A percentile compares a stretch with the other conserved stretches of the same genome.
Conservation (phyloP, 2,797 vertebrate genomes). For the Arrhamphus sclerolepis region DNA sequence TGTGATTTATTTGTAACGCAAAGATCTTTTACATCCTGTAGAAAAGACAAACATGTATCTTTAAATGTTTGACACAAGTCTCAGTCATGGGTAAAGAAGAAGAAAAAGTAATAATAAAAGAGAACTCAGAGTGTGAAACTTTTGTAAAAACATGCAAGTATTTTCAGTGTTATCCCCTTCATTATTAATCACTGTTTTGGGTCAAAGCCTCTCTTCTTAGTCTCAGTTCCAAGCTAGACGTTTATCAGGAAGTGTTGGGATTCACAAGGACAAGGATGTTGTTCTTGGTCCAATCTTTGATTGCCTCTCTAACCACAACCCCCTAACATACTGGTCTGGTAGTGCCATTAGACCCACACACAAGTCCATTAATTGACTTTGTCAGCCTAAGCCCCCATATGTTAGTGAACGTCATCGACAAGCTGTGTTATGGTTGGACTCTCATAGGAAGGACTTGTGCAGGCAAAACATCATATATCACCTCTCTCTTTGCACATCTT, state of each 20-base stretch:
- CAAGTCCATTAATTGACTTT: constrained; percentile 65
- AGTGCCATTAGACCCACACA: constrained; percentile 63
- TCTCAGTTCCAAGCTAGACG: constrained; percentile 22
- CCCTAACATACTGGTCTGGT: constrained; percentile 40
- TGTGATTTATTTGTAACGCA: no score
- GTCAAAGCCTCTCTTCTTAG: constrained; percentile 33
- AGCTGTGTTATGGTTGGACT: constrained; percentile 73
- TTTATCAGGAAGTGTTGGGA: constrained; percentile 46
- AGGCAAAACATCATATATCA: constrained; percentile 63
- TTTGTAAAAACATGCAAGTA: constrained; percentile 35
- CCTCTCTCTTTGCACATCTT: constrained; percentile 28
- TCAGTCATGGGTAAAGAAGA: no score
- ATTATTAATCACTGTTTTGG: constrained; percentile 34
- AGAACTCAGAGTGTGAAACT: not conserved
- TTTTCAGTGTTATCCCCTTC: constrained; percentile 33
- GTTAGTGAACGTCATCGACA: constrained; percentile 54
- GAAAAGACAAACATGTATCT: no score
- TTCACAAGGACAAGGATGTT: constrained; percentile 45
- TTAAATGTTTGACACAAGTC: no score
- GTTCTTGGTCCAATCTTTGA: constrained; percentile 52
- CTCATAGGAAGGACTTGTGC: constrained; percentile 59
- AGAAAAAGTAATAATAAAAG: not conserved
- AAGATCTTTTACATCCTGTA: no score
- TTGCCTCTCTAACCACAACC: constrained; percentile 38
- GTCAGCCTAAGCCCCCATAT: constrained; percentile 52